Base-by-base conservation (phyloP, 2,888 invertebrate genomes). In the Buathra laborator region DNA sequence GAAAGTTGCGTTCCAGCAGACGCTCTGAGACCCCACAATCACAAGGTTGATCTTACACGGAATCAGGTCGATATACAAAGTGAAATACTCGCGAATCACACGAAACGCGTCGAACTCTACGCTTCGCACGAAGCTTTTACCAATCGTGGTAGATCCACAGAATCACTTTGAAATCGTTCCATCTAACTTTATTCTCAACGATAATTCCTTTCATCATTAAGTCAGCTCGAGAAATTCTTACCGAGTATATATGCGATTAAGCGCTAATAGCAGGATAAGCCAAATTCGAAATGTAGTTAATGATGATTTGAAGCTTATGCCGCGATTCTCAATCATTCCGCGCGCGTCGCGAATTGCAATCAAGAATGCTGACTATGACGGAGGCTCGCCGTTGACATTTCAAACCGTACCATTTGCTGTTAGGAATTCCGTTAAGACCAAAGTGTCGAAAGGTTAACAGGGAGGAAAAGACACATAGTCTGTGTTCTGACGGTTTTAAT, bases 381-480 rank as follows among this genome's bases (percentile, higher is more conserved):
- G 29, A 59, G 44, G 37, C 67, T 71, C 37, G 87, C 72, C 71
- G 56, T 83, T 88, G 88, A 87, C 88, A 88, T 88, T 88, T 88
- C 83, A 81, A 66, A 78, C 76, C 44, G 83, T 46, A 62, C 53
- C 82, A 43, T 80, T 48, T 29, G 74, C 56, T 74, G 78, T 59
- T 70, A 84, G 79, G 59, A 72, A 77, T 86, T 85, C 77, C 76
- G 79, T 77, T 51, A 78, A 85, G 32, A 66, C 46, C 56, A 84
- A 84, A 80, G 68, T 83, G 84, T 83, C 68, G 62, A 88, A 88
- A 88, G 88, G 88, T 88, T 86, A 88, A 87, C 87, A 83, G 83
- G 86, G 80, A 83, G 37, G 56, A 59, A 56, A 5, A 43, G 24
- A 56, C 24, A 24, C 44, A 72, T 12, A 9, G 12, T 14, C 19